phyloP scores from a whole-genome alignment of 92 coral and sea anemone species.

The Epizoanthus ramosus region DNA sequence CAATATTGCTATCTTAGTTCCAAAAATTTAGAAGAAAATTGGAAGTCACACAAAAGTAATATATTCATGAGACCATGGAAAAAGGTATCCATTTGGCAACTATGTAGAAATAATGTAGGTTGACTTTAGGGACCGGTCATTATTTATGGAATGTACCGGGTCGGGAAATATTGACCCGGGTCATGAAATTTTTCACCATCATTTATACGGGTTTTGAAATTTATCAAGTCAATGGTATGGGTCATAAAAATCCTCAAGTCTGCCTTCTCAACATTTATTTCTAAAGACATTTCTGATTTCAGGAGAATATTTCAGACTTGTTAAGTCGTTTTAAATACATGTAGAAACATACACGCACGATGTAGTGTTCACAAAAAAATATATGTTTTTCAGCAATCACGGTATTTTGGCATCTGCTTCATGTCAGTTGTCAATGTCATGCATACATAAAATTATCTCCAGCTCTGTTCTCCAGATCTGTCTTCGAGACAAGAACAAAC shows the following conservation, averaged over 20 bases:
- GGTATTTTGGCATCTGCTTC: constrained; percentile 33
- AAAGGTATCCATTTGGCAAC: too few relatives aligned
- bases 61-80: too few relatives aligned
- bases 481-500: constrained; percentile 21
- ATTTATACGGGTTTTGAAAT: constrained; percentile 6
- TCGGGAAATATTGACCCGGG: constrained; percentile 11
- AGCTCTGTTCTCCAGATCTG: constrained; percentile 17
- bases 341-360: constrained; percentile 4
- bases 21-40: too few relatives aligned
- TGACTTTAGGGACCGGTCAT: background rate
- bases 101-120: too few relatives aligned
- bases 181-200: constrained; percentile 6
- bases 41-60: too few relatives aligned
- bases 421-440: constrained; percentile 24
- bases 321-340: background rate
- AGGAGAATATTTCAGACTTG: background rate
- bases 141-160: constrained; percentile 7
- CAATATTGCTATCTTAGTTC: too few relatives aligned
- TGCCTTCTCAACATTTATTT: background rate
- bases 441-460: constrained; percentile 28
- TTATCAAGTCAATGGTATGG: background rate
- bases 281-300: too few relatives aligned
- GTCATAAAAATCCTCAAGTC: constrained; percentile 1
- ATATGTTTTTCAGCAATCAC: background rate
- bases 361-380: constrained; percentile 7